Conservation (phyloP, 2,797 vertebrate species). For the Sparidentex hasta region DNA sequence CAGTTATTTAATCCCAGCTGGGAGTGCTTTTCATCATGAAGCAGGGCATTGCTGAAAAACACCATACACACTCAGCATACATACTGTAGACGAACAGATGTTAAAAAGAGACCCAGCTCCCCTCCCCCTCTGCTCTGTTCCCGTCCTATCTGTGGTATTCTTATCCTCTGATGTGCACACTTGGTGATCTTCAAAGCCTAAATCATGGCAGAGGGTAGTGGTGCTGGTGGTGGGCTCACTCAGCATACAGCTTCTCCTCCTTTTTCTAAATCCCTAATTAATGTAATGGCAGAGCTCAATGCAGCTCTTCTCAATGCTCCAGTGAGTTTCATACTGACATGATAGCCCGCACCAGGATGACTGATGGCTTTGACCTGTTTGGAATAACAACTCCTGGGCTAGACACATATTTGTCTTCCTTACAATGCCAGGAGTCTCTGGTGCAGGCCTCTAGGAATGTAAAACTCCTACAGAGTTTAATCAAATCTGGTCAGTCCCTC, state of each 20-base stretch:
- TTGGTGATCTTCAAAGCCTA: constrained; percentile 66
- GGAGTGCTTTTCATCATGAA: constrained; percentile 36
- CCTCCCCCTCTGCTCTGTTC: constrained; percentile 40
- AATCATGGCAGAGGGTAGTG: constrained; percentile 7
- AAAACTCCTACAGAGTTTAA: constrained; percentile 68
- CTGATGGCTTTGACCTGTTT: constrained; percentile 66
- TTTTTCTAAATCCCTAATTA: constrained; percentile 14
- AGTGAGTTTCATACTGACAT: constrained; percentile 35
- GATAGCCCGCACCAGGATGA: constrained; percentile 45
- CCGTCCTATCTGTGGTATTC: constrained; percentile 57
- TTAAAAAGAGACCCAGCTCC: constrained; percentile 40
- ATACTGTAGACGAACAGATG: constrained; percentile 56
- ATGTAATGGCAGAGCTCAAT: constrained; percentile 30
- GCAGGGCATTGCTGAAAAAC: constrained; percentile 41
- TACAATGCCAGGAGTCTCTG: constrained; percentile 43
- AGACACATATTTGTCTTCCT: constrained; percentile 59
- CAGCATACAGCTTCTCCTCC: constrained; percentile 14
- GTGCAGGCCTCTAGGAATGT: constrained; percentile 65
- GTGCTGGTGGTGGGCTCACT: background rate
- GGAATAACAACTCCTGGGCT: constrained; percentile 45
- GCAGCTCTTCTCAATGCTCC: constrained; percentile 1
- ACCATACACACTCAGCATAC: constrained; percentile 54
- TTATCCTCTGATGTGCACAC: constrained; percentile 65
- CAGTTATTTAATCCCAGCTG: constrained; percentile 42
- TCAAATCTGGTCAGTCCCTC: constrained; percentile 46